These are phyloP conservation scores for Trinorchestia longiramus DNA, from an alignment of 1,140 invertebrate species.

Conservation along the genomic window DNA sequence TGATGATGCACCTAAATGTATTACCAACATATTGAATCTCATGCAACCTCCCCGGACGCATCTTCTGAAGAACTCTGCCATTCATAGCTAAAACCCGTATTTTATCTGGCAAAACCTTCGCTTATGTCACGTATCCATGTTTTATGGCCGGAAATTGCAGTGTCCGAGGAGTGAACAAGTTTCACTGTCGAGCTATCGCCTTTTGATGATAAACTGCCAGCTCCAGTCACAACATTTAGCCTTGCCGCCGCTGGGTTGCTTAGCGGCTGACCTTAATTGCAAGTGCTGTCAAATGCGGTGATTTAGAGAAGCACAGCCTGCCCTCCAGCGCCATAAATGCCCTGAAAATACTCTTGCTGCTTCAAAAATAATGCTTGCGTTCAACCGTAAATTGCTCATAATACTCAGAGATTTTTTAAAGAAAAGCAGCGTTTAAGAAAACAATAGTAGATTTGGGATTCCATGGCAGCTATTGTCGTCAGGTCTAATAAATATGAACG, in stretches of 20 bases:
- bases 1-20: too few relatives aligned
- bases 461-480: too few relatives aligned
- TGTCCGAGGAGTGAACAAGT: neutral
- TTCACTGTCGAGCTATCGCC: conserved; percentile 23
- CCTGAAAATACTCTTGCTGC: neutral
- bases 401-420: neutral
- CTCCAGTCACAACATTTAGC: conserved; percentile 34
- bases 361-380: neutral
- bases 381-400: neutral
- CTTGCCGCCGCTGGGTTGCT: neutral
- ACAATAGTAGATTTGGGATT: neutral
- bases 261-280: conserved; percentile 21
- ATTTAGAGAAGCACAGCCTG: conserved; percentile 11
- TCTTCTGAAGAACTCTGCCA: too few relatives aligned
- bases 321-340: neutral
- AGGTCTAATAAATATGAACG: too few relatives aligned
- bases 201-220: neutral
- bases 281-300: neutral
- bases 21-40: too few relatives aligned
- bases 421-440: neutral
- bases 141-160: neutral
- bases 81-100: neutral
- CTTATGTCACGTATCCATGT: neutral
- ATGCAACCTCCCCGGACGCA: too few relatives aligned
- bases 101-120: neutral